Evolutionary conservation across 1,140 invertebrate genomes (phyloP), one percentile per base, ranked within the genome.

Genomic region (Drosophila subpulchrella): DNA sequence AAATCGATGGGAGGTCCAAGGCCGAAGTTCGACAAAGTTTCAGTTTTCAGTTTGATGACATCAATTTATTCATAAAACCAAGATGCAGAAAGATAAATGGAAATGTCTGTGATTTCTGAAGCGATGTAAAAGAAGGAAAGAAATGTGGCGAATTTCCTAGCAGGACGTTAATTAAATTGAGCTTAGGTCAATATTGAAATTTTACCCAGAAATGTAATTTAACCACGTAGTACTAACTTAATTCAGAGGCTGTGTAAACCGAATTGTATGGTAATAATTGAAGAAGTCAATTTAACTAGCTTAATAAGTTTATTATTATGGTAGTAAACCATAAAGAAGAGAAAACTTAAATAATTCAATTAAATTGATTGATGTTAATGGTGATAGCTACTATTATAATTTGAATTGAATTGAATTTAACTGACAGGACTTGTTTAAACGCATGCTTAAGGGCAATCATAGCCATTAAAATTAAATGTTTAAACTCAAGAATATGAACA

Each of bases 31-130:
- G 47, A 50, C 36, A 71, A 72, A 58, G 53, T 72, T 72, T 50
- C 44, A 41, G 42, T n/a, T 72, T 70, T 41, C 68, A 44, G 51
- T 53, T 27, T 65, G 51, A 75, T 75, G 71, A 65, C 60, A 65
- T 75, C 51, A 75, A 65, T 75, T 75, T 75, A 53, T 65, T 65
- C 60, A 42, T 57, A 38, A 66, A 68, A 68, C 47, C 39, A 46
- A 46, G 17, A 32, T 68, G 65, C 65, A 75, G 57, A 32, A 57
- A 75, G 53, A 65, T 75, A 50, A 65, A 57, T 48, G 46, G 32
- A 63, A 44, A 57, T 57, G 17, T 48, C 17, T 56, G 27, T 41
- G 20, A 66, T 53, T 68, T 54, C 48, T 39, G 24, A 51, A 42
- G 36, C 59, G 15, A 66, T 44, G 15, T 6, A 4, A 66, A 15